Base-by-base conservation (phyloP, 2,888 invertebrate genomes). In the Yponomeuta evonymella region DNA sequence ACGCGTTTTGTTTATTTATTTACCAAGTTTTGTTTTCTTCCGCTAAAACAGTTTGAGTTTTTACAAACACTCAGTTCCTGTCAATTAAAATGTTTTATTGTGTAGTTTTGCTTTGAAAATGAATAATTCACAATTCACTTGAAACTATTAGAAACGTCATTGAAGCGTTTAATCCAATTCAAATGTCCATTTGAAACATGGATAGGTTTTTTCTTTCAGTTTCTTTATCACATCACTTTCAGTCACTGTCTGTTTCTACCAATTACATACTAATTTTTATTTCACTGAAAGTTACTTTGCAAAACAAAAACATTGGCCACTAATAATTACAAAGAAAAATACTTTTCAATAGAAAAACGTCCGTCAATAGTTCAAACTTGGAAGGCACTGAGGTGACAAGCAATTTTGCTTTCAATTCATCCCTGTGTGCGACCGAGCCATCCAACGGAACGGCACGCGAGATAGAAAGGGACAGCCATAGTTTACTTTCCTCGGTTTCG, bases 291-390 rank as follows among this genome's bases (percentile, higher is more conserved):
- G 15, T n/a, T 67, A 6, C 9, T 15, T 48, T 10, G 36, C 8
- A 48, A 67, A 43, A 23, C 43, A n/a, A 67, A 48, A 23, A 29
- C 74, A 79, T 76, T 75, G 74, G 72, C 70, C 73, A 77, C 73
- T 43, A 68, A 68, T 51, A 67, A 67, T 68, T 67, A n/a, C 4
- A 12, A 75, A 71, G 62, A 51, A 69, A 70, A 70, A 72, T 11
- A 15, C 73, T 80, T 78, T 80, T 83, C 79, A 78, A 78, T 78
- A 76, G 75, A 78, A 77, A 77, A 80, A 81, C 90, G 91, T 90
- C 90, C 87, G 86, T 79, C 85, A 84, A 82, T 84, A 81, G 80
- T 85, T 84, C 86, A 83, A 84, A 86, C 89, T 80, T 81, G 76
- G 83, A 87, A 87, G 84, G 85, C 83, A 91, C 91, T 91, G 89